Percentiles rank a stretch among this genome's conserved stretches.
Evolutionary conservation across 2,113 vertebrate genomes (phyloP).

Genomic region (Eulacestoma nigropectus): DNA sequence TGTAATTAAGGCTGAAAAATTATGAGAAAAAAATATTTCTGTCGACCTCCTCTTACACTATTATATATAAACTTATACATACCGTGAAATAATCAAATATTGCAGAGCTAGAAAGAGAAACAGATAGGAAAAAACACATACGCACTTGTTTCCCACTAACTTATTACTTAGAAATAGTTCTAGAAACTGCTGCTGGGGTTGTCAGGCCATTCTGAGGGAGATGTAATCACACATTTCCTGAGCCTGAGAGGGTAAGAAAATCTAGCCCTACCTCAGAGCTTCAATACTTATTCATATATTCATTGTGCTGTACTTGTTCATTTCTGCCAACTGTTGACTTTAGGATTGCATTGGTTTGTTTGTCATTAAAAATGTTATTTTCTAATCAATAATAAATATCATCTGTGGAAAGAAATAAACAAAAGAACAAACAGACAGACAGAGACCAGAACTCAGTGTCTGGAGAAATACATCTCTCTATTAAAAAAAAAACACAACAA

Average conservation of each 20-base stretch:
- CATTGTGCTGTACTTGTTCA: conserved; percentile 32
- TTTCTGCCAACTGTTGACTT: conserved; percentile 51
- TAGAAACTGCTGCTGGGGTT: not conserved
- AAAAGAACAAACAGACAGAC: not conserved
- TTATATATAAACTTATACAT: not conserved
- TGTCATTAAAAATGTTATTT: conserved; percentile 49
- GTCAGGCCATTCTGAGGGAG: not conserved
- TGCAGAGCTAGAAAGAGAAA: not conserved
- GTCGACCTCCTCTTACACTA: not conserved
- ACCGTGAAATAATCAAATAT: not conserved
- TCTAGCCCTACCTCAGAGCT: not conserved
- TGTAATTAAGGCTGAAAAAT: not conserved
- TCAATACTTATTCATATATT: conserved; percentile 52
- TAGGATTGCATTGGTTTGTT: conserved; percentile 38
- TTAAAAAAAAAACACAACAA: not conserved
- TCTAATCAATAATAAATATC: conserved; percentile 60
- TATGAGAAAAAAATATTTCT: not conserved
- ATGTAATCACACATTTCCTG: not conserved
- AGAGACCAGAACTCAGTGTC: not conserved
- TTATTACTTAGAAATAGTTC: not conserved
- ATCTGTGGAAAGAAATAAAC: not conserved
- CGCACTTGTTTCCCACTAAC: not conserved
- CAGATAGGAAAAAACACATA: not conserved
- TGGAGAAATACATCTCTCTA: not conserved
- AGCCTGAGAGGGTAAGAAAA: not conserved